Evolutionary conservation across 53 echinoderm and acorn worm genomes (phyloP).

Genomic region (Luidia sarsii): DNA sequence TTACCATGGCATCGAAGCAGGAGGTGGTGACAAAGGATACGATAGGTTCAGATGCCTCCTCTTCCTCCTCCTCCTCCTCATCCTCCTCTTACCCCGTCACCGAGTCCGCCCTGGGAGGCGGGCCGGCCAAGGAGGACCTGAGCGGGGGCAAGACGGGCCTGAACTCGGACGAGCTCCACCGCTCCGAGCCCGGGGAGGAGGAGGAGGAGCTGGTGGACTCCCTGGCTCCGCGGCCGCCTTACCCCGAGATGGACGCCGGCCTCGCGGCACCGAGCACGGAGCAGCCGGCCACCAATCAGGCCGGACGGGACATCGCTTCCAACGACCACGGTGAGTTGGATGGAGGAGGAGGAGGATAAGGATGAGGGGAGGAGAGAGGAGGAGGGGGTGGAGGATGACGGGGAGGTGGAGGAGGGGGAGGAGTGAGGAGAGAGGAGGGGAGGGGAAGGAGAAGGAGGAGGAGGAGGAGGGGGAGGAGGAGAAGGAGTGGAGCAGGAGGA

Average conservation of each 20-base stretch:
- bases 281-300: background rate
- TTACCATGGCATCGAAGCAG: background rate
- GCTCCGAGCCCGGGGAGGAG: constrained; percentile 9
- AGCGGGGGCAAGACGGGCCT: constrained; percentile 27
- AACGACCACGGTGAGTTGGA: constrained; percentile 12
- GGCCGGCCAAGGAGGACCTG: constrained; percentile 8
- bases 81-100: no score
- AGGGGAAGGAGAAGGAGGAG: no score
- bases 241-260: constrained; percentile 34
- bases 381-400: no score
- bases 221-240: constrained; percentile 1
- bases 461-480: no score
- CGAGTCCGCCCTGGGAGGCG: background rate
- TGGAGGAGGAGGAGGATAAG: no score
- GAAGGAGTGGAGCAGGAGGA: no score
- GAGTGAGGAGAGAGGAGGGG: no score
- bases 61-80: no score
- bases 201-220: constrained; percentile 1
- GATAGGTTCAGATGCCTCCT: no score
- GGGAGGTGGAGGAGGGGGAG: no score
- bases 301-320: background rate
- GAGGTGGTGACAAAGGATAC: background rate
- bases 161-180: constrained; percentile 7
- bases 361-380: no score
- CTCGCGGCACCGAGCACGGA: background rate